These are phyloP conservation scores for Diplodus puntazzo DNA, from an alignment of 2,797 vertebrate species.

Conservation along the genomic window DNA sequence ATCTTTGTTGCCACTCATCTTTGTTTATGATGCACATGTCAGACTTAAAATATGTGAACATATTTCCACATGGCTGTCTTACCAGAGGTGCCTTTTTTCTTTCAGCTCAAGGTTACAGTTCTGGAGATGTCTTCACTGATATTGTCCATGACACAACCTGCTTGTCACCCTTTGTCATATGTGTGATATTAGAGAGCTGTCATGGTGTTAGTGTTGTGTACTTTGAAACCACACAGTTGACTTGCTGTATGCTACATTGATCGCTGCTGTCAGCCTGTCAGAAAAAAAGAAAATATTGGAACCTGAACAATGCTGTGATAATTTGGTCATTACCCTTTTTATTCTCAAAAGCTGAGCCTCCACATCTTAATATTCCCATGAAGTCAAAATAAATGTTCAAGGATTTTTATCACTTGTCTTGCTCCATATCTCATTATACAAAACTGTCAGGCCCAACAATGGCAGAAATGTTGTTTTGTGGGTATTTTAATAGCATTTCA, in stretches of 20 bases:
- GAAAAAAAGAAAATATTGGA: neutral
- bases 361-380: no score
- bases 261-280: slow-evolving; percentile 16
- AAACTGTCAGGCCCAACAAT: no score
- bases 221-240: slow-evolving; percentile 31
- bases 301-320: neutral
- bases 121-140: neutral
- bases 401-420: no score
- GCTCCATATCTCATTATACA: no score
- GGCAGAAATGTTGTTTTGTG: no score
- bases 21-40: neutral
- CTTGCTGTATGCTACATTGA: slow-evolving; percentile 7
- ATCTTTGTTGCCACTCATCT: neutral
- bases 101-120: slow-evolving; percentile 32
- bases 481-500: no score
- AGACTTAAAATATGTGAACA: neutral
- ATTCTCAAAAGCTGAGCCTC: neutral
- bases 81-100: neutral
- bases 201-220: slow-evolving; percentile 25
- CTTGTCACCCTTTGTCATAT: neutral
- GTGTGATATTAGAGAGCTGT: slow-evolving; percentile 27
- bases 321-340: neutral
- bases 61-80: neutral
- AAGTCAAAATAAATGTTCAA: no score
- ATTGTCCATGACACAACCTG: slow-evolving; percentile 11